Evolutionary conservation across 2,888 invertebrate genomes (phyloP), one percentile per base, ranked within the genome.

Genomic region (Sceliomorpha sp.): DNA sequence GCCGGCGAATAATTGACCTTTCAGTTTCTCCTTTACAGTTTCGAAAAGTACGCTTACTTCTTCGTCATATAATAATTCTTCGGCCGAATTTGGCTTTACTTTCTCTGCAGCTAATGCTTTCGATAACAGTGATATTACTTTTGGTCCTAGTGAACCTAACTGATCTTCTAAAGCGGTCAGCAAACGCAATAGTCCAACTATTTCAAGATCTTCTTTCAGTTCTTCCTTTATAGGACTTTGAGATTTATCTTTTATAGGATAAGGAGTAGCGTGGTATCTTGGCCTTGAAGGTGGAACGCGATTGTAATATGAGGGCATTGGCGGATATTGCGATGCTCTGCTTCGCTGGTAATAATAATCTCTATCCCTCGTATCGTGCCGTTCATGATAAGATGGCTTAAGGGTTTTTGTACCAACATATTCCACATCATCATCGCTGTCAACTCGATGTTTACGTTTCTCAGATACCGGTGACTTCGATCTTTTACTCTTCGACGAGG

Each of bases 21-120:
- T 95, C 39, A 96, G 89, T 87, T 96, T 96, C 87, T 96, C 96
- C 77, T 95, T 96, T 0, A 94, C 93, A 0, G 95, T 95, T 89
- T 96, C 96, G 70, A 96, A 92, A 13, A 67, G 48, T 0, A 95
- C 94, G 75, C 92, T 92, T 50, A 93, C 92, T 31, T 92, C 90
- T 47, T 95, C 95, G 67, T 93, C 93, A 47, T 92, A 91, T 0
- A 96, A 88, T 31, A 96, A 84, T 60, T 93, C 92, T 73, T 95
- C 94, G 0, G 95, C 93, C 1, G 94, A 93, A 86, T 95, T 94
- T 0, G 94, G 84, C 53, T 86, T 86, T 15, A 90, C 90, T 88
- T 95, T 95, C 80, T 96, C 95, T 88, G 95, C 91, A 29, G 92
- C 93, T 37, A 96, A 86, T 0, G 95, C 95, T 63, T 93, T 92